Conservation (phyloP, 2,797 vertebrate genomes). For the Smutsia temminckii region DNA sequence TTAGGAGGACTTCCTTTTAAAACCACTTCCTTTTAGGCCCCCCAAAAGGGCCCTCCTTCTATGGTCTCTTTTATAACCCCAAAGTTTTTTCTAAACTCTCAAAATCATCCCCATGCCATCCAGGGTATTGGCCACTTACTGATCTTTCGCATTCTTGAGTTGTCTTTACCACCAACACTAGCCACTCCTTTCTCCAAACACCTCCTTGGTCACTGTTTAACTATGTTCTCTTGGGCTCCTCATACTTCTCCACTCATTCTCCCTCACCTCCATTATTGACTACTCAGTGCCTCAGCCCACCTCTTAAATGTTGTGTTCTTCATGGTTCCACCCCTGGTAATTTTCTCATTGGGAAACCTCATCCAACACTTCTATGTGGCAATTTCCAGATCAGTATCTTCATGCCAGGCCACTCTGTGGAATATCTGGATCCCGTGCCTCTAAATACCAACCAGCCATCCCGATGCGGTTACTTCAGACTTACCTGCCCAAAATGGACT, state of each 20-base stretch:
- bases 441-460: background rate
- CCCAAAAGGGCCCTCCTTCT: background rate
- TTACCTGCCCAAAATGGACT: background rate
- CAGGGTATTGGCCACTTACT: background rate
- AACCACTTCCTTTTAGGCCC: background rate
- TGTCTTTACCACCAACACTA: background rate
- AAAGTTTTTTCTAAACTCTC: background rate
- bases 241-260: background rate
- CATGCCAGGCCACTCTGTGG: background rate
- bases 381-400: background rate
- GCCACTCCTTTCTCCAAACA: background rate
- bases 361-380: background rate
- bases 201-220: background rate
- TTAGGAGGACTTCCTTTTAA: background rate
- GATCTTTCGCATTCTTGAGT: background rate
- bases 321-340: background rate
- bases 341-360: slow-evolving; percentile 31
- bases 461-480: background rate
- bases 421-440: background rate
- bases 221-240: background rate
- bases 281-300: background rate
- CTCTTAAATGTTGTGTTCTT: background rate
- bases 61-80: background rate
- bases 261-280: background rate
- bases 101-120: background rate